phyloP scores from a whole-genome alignment of 2,113 vertebrate genomes.

The Podocnemis expansa region DNA sequence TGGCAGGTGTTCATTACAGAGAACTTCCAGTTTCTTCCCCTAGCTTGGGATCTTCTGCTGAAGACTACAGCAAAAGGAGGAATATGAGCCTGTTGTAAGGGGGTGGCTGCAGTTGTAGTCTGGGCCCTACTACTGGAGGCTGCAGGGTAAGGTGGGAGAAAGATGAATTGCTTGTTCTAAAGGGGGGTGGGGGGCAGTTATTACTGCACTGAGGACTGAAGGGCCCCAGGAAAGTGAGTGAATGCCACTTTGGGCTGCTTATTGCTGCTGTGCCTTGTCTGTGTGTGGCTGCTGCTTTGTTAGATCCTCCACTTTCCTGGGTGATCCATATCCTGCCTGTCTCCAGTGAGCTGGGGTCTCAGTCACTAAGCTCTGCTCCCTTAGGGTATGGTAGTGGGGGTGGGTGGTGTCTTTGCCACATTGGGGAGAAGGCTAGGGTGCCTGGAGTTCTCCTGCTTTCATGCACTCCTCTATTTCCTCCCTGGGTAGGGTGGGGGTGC shows the following conservation, averaged over 20 bases:
- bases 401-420: background rate
- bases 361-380: background rate
- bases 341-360: background rate
- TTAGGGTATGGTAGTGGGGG: background rate
- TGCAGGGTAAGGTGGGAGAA: background rate
- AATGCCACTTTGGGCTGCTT: background rate
- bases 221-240: background rate
- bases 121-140: too few relatives aligned
- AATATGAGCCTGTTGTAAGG: background rate
- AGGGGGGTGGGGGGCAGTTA: too few relatives aligned
- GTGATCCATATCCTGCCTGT: background rate
- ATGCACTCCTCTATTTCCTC: background rate
- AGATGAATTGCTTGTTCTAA: background rate
- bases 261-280: background rate
- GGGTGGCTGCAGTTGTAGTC: too few relatives aligned
- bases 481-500: too few relatives aligned
- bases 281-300: too few relatives aligned
- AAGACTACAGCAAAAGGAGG: background rate
- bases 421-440: accelerated
- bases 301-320: background rate
- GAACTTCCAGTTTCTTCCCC: accelerated
- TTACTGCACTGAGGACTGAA: background rate
- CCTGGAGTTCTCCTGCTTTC: accelerated
- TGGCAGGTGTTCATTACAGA: conserved; percentile 29
- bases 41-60: background rate